phyloP scores from a whole-genome alignment of 2,113 vertebrate species.

The Austrofundulus limnaeus region DNA sequence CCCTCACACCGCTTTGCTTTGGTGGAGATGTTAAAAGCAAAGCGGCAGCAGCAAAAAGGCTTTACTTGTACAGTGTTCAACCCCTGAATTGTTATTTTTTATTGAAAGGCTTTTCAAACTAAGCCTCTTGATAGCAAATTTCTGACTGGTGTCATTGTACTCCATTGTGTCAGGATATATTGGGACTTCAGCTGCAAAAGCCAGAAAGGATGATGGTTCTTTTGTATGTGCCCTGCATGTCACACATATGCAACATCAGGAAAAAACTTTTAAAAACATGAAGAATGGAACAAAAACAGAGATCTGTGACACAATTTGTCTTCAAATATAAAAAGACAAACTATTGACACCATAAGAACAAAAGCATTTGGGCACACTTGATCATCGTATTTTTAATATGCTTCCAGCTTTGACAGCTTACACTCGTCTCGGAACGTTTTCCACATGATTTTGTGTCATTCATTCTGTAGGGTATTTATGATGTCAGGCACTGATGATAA shows the following conservation, averaged over 20 bases:
- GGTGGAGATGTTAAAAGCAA: slow-evolving; percentile 8
- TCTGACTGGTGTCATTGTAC: slow-evolving; percentile 29
- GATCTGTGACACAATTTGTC: not conserved
- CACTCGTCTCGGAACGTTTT: too few relatives aligned
- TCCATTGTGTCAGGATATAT: slow-evolving; percentile 29
- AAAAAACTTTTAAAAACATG: slow-evolving; percentile 1
- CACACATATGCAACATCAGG: slow-evolving; percentile 8
- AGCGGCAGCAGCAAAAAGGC: slow-evolving; percentile 17
- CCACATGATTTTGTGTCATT: too few relatives aligned
- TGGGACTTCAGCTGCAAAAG: slow-evolving; percentile 13
- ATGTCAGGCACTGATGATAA: too few relatives aligned
- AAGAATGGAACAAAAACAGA: not conserved
- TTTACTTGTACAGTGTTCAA: slow-evolving; percentile 24
- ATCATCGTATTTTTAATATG: too few relatives aligned
- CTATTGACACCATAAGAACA: too few relatives aligned
- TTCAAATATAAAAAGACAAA: too few relatives aligned
- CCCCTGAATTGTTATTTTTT: slow-evolving; percentile 17
- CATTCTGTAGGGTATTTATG: too few relatives aligned
- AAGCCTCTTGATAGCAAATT: slow-evolving; percentile 31
- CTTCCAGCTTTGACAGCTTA: too few relatives aligned
- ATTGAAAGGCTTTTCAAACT: slow-evolving; percentile 26
- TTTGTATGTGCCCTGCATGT: slow-evolving; percentile 8
- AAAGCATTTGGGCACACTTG: too few relatives aligned
- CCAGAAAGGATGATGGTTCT: slow-evolving; percentile 9
- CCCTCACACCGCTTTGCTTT: slow-evolving; percentile 8